A percentile compares a stretch with the other conserved stretches of the same genome.
Conservation (phyloP, 2,888 invertebrate species). For the Labia minor region DNA sequence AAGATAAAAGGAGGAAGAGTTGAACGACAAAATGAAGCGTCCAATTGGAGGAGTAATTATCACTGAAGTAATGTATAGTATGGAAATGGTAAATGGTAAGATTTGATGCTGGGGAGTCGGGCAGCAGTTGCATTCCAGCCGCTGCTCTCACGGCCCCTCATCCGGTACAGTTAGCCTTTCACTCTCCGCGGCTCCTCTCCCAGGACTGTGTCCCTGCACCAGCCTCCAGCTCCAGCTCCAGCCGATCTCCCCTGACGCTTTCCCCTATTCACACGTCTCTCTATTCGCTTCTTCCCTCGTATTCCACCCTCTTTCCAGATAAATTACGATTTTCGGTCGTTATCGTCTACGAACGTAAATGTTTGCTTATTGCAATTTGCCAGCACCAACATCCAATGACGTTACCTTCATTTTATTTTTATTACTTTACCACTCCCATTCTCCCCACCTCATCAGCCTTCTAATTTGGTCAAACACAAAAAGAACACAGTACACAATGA, state of each 20-base stretch:
- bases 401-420: neutral
- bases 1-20: neutral
- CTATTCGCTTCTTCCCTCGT: neutral
- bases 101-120: neutral
- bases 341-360: neutral
- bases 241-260: neutral
- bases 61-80: neutral
- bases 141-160: constrained; percentile 1
- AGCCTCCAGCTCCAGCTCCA: neutral
- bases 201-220: neutral
- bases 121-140: neutral
- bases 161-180: constrained; percentile 7
- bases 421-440: neutral
- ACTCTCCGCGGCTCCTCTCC: neutral
- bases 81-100: neutral
- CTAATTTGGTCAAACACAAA: too few species aligned
- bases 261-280: neutral
- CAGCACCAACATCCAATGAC: neutral
- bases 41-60: constrained; percentile 13
- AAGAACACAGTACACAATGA: too few species aligned
- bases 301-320: neutral
- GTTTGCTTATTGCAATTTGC: constrained; percentile 13
- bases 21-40: neutral
- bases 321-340: constrained; percentile 2
- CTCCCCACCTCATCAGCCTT: neutral